These are phyloP conservation scores for Glomeris marginata DNA, from an alignment of 2,888 invertebrate genomes.

Conservation along the genomic window DNA sequence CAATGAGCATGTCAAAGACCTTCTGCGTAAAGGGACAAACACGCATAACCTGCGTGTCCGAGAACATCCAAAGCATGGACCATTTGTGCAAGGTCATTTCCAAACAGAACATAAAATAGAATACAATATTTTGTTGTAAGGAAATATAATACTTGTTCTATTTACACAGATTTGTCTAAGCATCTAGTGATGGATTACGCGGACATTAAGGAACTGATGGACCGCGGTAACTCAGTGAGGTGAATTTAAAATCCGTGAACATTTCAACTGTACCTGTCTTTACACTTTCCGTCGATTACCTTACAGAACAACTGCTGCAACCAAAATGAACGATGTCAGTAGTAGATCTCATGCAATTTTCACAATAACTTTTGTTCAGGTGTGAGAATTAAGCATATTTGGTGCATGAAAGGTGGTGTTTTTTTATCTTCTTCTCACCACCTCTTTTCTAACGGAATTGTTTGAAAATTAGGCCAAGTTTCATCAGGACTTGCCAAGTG, in stretches of 20 bases:
- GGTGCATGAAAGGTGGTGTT: not conserved
- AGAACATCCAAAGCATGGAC: constrained; percentile 63
- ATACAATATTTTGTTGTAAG: no score
- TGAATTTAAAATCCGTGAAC: not conserved
- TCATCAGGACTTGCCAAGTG: constrained; percentile 56
- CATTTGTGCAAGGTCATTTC: constrained; percentile 53
- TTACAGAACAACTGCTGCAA: constrained; percentile 70
- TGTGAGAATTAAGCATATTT: constrained; percentile 24
- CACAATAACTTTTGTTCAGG: constrained; percentile 77
- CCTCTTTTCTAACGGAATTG: not conserved
- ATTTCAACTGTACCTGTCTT: not conserved
- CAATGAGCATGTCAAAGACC: constrained; percentile 55
- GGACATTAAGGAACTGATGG: constrained; percentile 53
- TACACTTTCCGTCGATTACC: constrained; percentile 38
- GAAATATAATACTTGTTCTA: no score
- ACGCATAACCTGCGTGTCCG: constrained; percentile 54
- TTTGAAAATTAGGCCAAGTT: constrained; percentile 37
- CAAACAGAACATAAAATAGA: not conserved
- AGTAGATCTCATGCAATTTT: constrained; percentile 84
- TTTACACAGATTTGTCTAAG: constrained; percentile 48
- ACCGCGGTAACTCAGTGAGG: constrained; percentile 17
- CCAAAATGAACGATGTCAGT: constrained; percentile 84
- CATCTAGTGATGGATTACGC: constrained; percentile 73
- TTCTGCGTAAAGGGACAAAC: constrained; percentile 22
- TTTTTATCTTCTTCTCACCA: not conserved